phyloP scores from a whole-genome alignment of 1,140 invertebrate genomes.

The Aphelinus atriplicis region DNA sequence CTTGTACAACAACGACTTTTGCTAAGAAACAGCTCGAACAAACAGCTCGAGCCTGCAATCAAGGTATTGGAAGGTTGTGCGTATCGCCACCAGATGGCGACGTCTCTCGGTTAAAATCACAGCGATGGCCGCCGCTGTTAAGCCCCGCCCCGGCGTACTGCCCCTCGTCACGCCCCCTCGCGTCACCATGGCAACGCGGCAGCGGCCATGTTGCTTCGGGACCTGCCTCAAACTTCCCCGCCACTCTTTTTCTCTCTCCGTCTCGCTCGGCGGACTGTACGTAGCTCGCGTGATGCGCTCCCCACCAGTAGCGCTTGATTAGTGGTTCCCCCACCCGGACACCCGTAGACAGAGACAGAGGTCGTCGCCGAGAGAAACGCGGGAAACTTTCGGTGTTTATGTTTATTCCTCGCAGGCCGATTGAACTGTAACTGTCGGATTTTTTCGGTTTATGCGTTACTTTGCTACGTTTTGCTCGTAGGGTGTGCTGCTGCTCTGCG shows the following conservation, averaged over 20 bases:
- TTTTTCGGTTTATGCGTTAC: neutral
- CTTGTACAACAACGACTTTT: too few relatives aligned
- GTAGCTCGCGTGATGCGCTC: neutral
- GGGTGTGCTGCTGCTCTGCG: too few relatives aligned
- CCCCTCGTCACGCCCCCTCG: too few relatives aligned
- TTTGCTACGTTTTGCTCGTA: too few relatives aligned
- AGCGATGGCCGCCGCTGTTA: conserved; percentile 53
- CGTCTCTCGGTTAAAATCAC: conserved; percentile 50
- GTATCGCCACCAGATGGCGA: conserved; percentile 50
- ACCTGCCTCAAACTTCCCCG: conserved; percentile 56
- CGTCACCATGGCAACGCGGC: too few relatives aligned
- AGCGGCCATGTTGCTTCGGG: conserved; percentile 57
- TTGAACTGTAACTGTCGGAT: conserved; percentile 29
- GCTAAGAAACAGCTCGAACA: too few relatives aligned
- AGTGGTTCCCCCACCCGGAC: neutral
- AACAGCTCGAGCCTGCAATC: too few relatives aligned
- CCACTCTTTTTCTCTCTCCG: conserved; percentile 4
- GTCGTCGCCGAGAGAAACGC: conserved; percentile 24
- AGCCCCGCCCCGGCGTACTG: conserved; percentile 46
- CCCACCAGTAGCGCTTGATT: neutral
- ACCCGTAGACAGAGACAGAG: neutral
- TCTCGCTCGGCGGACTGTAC: neutral
- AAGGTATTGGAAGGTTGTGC: neutral
- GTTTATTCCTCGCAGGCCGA: conserved; percentile 14
- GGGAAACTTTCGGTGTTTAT: conserved; percentile 21